Percentiles rank a stretch among this genome's conserved stretches.
Evolutionary conservation across 2,888 invertebrate genomes (phyloP).

Genomic region (Trichopoda pennipes): DNA sequence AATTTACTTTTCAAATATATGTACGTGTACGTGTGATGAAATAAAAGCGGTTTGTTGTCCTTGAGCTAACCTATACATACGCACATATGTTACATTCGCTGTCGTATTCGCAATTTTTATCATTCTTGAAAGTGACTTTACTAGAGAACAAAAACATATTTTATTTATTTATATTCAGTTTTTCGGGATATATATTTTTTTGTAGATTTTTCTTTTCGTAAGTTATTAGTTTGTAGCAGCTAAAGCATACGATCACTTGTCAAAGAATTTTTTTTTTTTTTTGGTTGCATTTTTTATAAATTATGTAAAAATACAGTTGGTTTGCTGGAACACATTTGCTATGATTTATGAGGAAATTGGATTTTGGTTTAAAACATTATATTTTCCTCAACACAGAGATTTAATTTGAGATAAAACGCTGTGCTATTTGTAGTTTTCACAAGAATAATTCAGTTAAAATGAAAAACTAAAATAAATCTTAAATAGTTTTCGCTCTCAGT

Average conservation of each 20-base stretch:
- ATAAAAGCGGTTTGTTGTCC: slow-evolving; percentile 25
- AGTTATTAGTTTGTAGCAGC: slow-evolving; percentile 39
- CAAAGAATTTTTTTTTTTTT: slow-evolving; percentile 38
- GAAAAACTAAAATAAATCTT: no score
- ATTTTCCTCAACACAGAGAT: background rate
- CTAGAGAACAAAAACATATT: slow-evolving; percentile 8
- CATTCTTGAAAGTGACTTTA: background rate
- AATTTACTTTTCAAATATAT: slow-evolving; percentile 10
- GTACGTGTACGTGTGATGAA: slow-evolving; percentile 6
- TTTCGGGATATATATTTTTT: background rate
- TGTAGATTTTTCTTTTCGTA: background rate
- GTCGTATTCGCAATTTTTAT: background rate
- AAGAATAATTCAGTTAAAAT: no score
- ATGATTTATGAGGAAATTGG: background rate
- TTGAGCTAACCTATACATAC: slow-evolving; percentile 23
- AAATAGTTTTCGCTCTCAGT: no score
- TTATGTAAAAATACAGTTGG: background rate
- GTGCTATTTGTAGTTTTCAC: no score
- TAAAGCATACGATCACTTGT: slow-evolving; percentile 49
- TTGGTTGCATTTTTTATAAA: slow-evolving; percentile 3
- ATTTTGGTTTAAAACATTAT: background rate
- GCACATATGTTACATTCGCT: background rate
- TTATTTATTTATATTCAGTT: background rate
- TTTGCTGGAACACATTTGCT: slow-evolving; percentile 12
- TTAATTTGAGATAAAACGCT: slow-evolving; percentile 35